Evolutionary conservation across 2,888 invertebrate genomes (phyloP).

Genomic region (Pegoplata infirma): DNA sequence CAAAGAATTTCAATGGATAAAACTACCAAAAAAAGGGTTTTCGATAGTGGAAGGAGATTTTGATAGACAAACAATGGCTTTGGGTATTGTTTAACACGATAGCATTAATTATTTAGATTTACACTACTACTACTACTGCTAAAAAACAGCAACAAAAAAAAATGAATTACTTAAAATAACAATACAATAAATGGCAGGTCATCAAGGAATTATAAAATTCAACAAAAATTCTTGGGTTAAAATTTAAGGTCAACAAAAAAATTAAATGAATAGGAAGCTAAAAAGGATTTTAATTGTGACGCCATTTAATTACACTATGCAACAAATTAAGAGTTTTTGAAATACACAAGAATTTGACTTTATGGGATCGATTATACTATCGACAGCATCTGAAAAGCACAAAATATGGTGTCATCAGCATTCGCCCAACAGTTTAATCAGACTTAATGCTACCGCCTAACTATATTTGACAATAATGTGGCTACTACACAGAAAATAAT

Average conservation of each 20-base stretch:
- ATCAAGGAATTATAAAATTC: constrained; percentile 68
- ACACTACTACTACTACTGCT: too few relatives aligned
- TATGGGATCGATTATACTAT: too few relatives aligned
- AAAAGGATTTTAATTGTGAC: constrained; percentile 71
- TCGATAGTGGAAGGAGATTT: constrained; percentile 41
- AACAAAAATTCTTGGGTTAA: constrained; percentile 33
- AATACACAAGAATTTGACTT: too few relatives aligned
- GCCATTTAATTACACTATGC: constrained; percentile 46
- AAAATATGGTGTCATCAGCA: too few relatives aligned
- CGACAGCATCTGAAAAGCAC: too few relatives aligned
- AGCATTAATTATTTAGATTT: constrained; percentile 62
- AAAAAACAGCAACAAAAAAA: too few relatives aligned
- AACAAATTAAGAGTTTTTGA: constrained; percentile 36
- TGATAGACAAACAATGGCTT: constrained; percentile 56
- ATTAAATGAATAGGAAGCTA: not conserved
- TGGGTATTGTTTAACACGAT: constrained; percentile 59
- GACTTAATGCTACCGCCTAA: too few relatives aligned
- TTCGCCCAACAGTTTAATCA: too few relatives aligned
- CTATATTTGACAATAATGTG: too few relatives aligned
- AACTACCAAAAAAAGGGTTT: constrained; percentile 45
- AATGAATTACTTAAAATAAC: constrained; percentile 17
- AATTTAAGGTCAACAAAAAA: not conserved
- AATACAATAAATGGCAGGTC: constrained; percentile 71
- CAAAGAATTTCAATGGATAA: constrained; percentile 13
- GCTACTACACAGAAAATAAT: too few relatives aligned